These are phyloP conservation scores for Pyrocoelia pectoralis DNA, from an alignment of 2,888 invertebrate species.

Conservation along the genomic window DNA sequence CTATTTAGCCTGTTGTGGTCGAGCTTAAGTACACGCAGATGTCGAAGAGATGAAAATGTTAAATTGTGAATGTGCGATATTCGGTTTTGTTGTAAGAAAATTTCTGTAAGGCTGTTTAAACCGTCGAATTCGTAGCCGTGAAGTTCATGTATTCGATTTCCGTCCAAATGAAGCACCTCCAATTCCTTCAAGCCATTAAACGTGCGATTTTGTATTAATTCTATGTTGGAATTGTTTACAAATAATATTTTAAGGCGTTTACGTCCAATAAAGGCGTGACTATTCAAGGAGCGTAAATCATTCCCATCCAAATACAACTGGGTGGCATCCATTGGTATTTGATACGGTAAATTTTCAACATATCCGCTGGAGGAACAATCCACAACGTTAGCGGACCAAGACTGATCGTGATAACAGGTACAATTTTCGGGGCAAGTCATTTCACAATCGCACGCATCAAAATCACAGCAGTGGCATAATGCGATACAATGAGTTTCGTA, in stretches of 20 bases:
- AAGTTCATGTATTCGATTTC: slow-evolving; percentile 73
- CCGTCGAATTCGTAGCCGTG: slow-evolving; percentile 85
- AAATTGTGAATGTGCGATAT: slow-evolving; percentile 74
- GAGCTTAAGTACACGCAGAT: slow-evolving; percentile 71
- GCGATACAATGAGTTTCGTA: slow-evolving; percentile 88
- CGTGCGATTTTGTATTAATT: slow-evolving; percentile 80
- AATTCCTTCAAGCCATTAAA: slow-evolving; percentile 85
- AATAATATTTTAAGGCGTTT: slow-evolving; percentile 79
- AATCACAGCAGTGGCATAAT: slow-evolving; percentile 89
- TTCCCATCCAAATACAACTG: slow-evolving; percentile 87
- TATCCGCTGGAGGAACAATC: slow-evolving; percentile 80
- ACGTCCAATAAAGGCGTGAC: slow-evolving; percentile 86
- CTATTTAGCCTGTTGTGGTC: slow-evolving; percentile 76
- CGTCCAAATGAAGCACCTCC: slow-evolving; percentile 77
- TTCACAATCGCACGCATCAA: slow-evolving; percentile 91
- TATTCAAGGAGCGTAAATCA: slow-evolving; percentile 76
- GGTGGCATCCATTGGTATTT: slow-evolving; percentile 92
- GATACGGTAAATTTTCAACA: slow-evolving; percentile 74
- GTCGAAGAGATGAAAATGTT: slow-evolving; percentile 73
- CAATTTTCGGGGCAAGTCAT: slow-evolving; percentile 90
- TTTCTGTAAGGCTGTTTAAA: slow-evolving; percentile 73
- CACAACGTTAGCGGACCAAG: slow-evolving; percentile 86
- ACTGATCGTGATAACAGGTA: slow-evolving; percentile 88
- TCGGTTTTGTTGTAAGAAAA: slow-evolving; percentile 79
- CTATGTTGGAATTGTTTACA: slow-evolving; percentile 80